Evolutionary conservation across 2,888 invertebrate species (phyloP), one percentile per base, ranked within the genome.

Genomic region (Machimus atricapillus): DNA sequence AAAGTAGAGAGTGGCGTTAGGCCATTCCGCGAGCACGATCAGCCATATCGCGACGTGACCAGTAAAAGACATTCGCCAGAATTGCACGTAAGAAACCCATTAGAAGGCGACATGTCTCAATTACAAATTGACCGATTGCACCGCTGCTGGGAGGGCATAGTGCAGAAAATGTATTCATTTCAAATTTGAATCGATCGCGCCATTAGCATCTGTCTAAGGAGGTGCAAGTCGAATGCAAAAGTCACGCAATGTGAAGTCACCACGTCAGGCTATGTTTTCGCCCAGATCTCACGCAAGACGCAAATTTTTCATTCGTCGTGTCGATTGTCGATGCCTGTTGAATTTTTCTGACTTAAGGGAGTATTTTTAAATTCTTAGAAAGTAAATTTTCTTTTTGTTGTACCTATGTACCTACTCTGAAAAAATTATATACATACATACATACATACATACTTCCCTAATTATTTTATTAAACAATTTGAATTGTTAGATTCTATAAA

Each of bases 71-170:
- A 82, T 82, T 82, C 58, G 82, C 56, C 66, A 58, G 37, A 58
- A 58, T 56, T 37, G 56, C 82, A 82, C 82, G 82, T 82, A 82
- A 82, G 58, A 82, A 82, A 82, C 37, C 58, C 82, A 82, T 82
- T 82, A 82, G 58, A 66, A 58, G 56, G n/a, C 23, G 66, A 66
- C 82, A 82, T 82, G 82, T 66, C 52, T 82, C 58, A 82, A n/a
- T 37, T 82, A 66, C 82, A 82, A 82, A 82, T 82, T 66, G 82
- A 58, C 37, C 31, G 37, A 19, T 82, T 82, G 82, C 37, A 34
- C 58, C n/a, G 66, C 40, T 8, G 34, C 34, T 37, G 37, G 66
- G 82, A 82, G 82, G 58, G 37, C 82, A 34, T 19, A 58, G 52
- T 52, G 16, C 58, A 37, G 37, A 34, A 40, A 58, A 82, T 58